These are phyloP conservation scores for Drosophila biarmipes DNA, from an alignment of 1,140 invertebrate species.

Conservation along the genomic window DNA sequence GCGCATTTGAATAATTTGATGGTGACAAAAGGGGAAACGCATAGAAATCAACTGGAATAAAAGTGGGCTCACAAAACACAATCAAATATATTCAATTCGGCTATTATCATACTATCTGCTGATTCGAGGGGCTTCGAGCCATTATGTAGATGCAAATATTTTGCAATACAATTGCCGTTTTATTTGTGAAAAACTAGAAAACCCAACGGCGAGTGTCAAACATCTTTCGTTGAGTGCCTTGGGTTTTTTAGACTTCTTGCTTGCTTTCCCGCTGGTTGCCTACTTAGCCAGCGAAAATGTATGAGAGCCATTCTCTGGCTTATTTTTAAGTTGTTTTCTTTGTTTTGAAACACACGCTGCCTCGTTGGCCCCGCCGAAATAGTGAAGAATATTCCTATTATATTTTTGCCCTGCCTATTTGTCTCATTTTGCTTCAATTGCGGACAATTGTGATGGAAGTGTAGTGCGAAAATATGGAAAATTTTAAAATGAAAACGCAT, in stretches of 20 bases:
- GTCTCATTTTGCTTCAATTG: constrained; percentile 8
- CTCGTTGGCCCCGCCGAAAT: constrained; percentile 12
- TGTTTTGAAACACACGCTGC: constrained; percentile 7
- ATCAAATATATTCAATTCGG: background rate
- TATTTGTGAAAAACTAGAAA: constrained; percentile 5
- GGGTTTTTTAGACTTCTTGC: constrained; percentile 6
- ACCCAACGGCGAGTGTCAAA: constrained; percentile 22
- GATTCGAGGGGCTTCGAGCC: constrained; percentile 8
- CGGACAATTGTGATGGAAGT: constrained; percentile 25
- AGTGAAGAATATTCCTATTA: constrained; percentile 15
- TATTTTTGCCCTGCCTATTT: background rate
- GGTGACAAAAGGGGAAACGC: background rate
- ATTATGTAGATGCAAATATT: constrained; percentile 21
- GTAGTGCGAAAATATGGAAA: constrained; percentile 22
- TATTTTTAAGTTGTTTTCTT: constrained; percentile 12
- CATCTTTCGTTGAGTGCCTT: background rate
- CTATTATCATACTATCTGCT: constrained; percentile 4
- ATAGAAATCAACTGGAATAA: constrained; percentile 11
- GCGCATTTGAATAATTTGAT: background rate
- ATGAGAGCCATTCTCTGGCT: background rate
- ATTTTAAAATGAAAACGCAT: constrained; percentile 13
- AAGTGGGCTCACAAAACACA: background rate
- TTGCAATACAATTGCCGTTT: constrained; percentile 5
- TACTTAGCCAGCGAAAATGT: constrained; percentile 23
- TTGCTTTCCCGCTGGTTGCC: constrained; percentile 13